Evolutionary conservation across 2,888 invertebrate species (phyloP).

Genomic region (Hedya salicella): DNA sequence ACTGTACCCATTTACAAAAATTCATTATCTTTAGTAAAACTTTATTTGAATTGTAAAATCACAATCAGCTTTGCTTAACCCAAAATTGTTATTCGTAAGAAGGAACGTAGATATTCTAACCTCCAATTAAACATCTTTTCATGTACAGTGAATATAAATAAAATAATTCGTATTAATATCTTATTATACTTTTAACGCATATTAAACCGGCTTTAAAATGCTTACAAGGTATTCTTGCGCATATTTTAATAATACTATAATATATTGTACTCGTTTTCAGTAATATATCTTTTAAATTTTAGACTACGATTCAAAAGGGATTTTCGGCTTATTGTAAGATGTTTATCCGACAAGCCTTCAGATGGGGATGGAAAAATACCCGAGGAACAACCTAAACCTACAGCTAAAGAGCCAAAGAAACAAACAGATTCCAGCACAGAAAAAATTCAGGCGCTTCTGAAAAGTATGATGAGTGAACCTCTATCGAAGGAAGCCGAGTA

Average conservation of each 20-base stretch:
- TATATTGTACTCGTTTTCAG: not conserved
- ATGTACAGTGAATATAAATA: not conserved
- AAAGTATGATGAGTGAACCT: conserved; percentile 73
- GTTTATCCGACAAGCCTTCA: conserved; percentile 64
- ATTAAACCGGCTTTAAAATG: conserved; percentile 47
- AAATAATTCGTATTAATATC: not conserved
- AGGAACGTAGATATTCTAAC: conserved; percentile 14
- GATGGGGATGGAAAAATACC: conserved; percentile 63
- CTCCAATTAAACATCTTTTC: not conserved
- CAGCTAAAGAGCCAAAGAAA: conserved; percentile 50
- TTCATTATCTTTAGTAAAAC: not conserved
- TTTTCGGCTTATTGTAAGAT: conserved; percentile 60
- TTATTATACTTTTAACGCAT: not conserved
- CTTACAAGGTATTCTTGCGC: conserved; percentile 52
- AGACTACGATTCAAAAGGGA: conserved; percentile 60
- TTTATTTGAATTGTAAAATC: not conserved
- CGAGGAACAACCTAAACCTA: conserved; percentile 52
- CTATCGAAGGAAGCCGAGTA: conserved; percentile 72
- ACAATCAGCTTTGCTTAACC: not conserved
- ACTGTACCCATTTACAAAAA: too few species aligned
- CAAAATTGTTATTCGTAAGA: not conserved
- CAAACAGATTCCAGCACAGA: conserved; percentile 63
- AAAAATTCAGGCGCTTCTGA: conserved; percentile 75
- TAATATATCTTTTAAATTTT: conserved; percentile 41
- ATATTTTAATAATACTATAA: not conserved